Conservation (phyloP, 2,888 invertebrate genomes). For the Ypsolopha scabrella region DNA sequence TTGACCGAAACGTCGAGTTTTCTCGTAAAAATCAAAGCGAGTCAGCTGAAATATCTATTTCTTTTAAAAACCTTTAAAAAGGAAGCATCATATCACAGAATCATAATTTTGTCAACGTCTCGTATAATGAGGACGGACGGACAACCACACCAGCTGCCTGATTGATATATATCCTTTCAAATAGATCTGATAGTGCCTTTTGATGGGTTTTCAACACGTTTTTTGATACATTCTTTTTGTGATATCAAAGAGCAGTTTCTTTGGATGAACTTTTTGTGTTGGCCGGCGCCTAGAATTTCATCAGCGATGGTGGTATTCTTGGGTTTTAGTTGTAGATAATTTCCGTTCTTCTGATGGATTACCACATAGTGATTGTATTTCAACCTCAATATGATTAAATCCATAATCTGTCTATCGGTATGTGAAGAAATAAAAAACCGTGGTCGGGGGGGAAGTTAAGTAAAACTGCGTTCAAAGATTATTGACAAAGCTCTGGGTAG, state of each 20-base stretch:
- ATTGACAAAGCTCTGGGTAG: no score
- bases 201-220: conserved; percentile 28
- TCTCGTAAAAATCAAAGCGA: no score
- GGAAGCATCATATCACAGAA: not conserved
- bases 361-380: not conserved
- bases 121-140: conserved; percentile 10
- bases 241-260: conserved; percentile 36
- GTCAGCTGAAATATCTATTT: no score
- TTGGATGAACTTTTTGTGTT: conserved; percentile 26
- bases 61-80: not conserved
- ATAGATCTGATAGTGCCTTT: conserved; percentile 17
- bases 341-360: conserved; percentile 26
- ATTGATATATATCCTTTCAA: conserved; percentile 25
- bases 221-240: conserved; percentile 28
- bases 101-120: conserved; percentile 26
- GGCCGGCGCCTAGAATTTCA: conserved; percentile 31
- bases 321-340: conserved; percentile 28
- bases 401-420: no score
- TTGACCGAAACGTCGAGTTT: no score
- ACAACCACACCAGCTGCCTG: conserved; percentile 14
- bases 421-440: no score
- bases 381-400: not conserved
- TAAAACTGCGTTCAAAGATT: no score
- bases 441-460: no score
- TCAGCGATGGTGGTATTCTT: conserved; percentile 24